Evolutionary conservation across 2,888 invertebrate species (phyloP).

Genomic region (Sarcophaga rosellei): DNA sequence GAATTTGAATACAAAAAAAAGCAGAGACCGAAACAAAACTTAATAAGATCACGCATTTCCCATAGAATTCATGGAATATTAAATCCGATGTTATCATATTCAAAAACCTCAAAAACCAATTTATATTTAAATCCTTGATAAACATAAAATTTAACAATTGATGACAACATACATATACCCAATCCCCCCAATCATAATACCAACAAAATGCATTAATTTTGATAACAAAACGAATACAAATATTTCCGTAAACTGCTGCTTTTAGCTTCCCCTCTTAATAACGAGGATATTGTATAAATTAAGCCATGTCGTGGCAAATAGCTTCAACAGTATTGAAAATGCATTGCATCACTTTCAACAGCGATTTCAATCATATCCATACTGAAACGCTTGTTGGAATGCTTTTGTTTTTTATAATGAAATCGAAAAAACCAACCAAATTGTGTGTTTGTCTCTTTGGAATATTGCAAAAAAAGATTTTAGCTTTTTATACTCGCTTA

Average conservation of each 20-base stretch:
- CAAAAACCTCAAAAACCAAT: constrained; percentile 54
- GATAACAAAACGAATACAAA: background rate
- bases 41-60: constrained; percentile 53
- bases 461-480: background rate
- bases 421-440: too few relatives aligned
- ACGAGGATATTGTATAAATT: background rate
- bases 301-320: background rate
- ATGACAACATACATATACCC: constrained; percentile 34
- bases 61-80: constrained; percentile 39
- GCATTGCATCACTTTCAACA: constrained; percentile 19
- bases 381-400: background rate
- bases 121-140: constrained; percentile 64
- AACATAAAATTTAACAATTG: constrained; percentile 63
- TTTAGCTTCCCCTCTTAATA: background rate
- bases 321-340: background rate
- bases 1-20: too few relatives aligned
- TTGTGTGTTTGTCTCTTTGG: too few relatives aligned
- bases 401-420: background rate
- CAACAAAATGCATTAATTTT: constrained; percentile 52
- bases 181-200: background rate
- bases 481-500: background rate
- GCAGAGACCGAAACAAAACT: constrained; percentile 1
- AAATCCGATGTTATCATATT: constrained; percentile 22
- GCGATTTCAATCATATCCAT: background rate
- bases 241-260: too few relatives aligned